Conservation (phyloP, 2,888 invertebrate genomes). For the Perithous albicinctus region DNA sequence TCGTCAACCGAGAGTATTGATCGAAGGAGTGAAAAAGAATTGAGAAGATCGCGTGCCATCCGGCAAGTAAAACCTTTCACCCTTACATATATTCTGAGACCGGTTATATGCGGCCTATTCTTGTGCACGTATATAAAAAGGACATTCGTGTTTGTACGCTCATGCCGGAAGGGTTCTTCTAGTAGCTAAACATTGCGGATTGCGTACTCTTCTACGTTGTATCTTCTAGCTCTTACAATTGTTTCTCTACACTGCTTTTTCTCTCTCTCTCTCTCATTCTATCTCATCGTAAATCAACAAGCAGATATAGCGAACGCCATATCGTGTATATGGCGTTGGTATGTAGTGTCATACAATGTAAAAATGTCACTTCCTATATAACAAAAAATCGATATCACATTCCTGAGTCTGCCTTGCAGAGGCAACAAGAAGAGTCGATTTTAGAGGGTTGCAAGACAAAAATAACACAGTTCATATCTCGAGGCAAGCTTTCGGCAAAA, state of each 20-base stretch:
- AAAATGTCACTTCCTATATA: not conserved
- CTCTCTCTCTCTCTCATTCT: not conserved
- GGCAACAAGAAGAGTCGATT: slow-evolving; percentile 9
- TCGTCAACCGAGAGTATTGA: slow-evolving; percentile 38
- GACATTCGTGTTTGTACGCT: slow-evolving; percentile 34
- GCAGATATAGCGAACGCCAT: not conserved
- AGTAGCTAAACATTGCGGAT: slow-evolving; percentile 38
- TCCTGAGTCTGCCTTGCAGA: not conserved
- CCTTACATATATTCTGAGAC: slow-evolving; percentile 10
- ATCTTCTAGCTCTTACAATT: slow-evolving; percentile 24
- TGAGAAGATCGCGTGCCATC: slow-evolving; percentile 62
- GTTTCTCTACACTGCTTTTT: not conserved
- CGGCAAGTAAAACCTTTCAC: slow-evolving; percentile 55
- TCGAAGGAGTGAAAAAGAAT: slow-evolving; percentile 61
- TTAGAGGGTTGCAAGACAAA: not conserved
- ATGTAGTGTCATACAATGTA: not conserved
- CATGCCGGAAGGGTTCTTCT: slow-evolving; percentile 42
- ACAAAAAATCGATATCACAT: not conserved
- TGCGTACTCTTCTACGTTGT: slow-evolving; percentile 35
- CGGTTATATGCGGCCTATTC: slow-evolving; percentile 14
- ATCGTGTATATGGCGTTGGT: not conserved
- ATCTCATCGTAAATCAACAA: no score
- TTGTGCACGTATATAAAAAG: not conserved
- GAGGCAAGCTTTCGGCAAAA: not conserved
- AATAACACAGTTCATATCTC: not conserved